Conservation (phyloP, 2,797 vertebrate genomes). For the Helarctos malayanus region DNA sequence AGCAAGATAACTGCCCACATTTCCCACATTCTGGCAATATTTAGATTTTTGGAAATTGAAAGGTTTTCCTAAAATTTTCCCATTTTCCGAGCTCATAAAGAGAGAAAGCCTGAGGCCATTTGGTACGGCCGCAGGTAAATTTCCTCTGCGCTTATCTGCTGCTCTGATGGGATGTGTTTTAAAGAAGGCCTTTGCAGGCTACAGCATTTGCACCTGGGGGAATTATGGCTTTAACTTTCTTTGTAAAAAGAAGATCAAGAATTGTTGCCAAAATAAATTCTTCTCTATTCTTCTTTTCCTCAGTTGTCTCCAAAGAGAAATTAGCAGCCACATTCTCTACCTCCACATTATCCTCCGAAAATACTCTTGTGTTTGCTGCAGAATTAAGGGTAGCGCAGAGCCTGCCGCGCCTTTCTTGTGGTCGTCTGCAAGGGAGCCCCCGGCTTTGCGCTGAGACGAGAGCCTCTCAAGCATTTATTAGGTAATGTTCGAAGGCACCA, state of each 20-base stretch:
- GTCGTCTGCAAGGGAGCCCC: constrained; percentile 19
- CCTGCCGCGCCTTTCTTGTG: not conserved
- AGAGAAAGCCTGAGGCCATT: constrained; percentile 17
- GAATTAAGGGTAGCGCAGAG: not conserved
- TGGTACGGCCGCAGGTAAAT: constrained; percentile 73
- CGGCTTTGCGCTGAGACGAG: constrained; percentile 58
- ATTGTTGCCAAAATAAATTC: constrained; percentile 84
- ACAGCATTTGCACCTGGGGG: constrained; percentile 77
- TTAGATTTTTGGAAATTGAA: not conserved
- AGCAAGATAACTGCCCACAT: not conserved
- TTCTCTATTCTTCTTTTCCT: constrained; percentile 68
- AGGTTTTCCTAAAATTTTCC: not conserved
- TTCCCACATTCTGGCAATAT: not conserved
- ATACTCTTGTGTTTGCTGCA: not conserved
- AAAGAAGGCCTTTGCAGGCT: constrained; percentile 72
- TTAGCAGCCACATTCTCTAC: constrained; percentile 57
- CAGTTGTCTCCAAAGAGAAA: constrained; percentile 72
- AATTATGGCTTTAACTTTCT: constrained; percentile 85
- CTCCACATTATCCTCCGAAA: constrained; percentile 55
- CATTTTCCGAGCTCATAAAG: constrained; percentile 28
- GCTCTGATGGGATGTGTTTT: constrained; percentile 81
- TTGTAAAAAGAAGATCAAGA: constrained; percentile 87
- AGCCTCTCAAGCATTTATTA: constrained; percentile 55
- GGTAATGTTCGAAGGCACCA: constrained; percentile 39
- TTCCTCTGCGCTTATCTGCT: constrained; percentile 80